Evolutionary conservation across 1,140 invertebrate species (phyloP), one percentile per base, ranked within the genome.

Genomic region (Dufourea novaeangliae): DNA sequence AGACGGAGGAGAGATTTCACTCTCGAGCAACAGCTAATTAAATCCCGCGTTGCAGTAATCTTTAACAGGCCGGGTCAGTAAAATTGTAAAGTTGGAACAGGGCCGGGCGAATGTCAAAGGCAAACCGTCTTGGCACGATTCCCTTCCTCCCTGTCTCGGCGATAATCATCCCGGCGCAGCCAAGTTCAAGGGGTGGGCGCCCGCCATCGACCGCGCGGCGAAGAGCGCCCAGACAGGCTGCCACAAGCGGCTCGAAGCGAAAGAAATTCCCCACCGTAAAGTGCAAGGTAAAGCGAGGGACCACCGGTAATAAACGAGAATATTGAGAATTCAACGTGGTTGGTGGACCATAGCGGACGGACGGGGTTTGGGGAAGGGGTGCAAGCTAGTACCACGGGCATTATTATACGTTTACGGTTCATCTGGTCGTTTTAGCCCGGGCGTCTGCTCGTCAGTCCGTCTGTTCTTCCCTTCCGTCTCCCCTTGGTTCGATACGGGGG

Each of bases 381-480:
- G 34, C 17, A n/a, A 12, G 2, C 50, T n/a, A 6, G 39, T 17
- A 29, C 20, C 37, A 7, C 50, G 56, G 46, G 37, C 44, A 75
- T 75, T 79, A 79, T 82, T 82, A 59, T 59, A 44, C 41, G 39
- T 80, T 83, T 83, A 83, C 39, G 62, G 56, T 34, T 75, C 71
- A 70, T 75, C 59, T 66, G n/a, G 34, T 78, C 76, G 59, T 79
- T 79, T 82, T 41, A 34, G 62, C n/a, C n/a, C 44, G 37, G 34
- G 17, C 59, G 22, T 61, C 34, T 27, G 22, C 54, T 61, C 22
- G 56, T 61, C 32, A n/a, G 17, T 56, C 39, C 34, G 20, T 44
- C 39, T 29, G 20, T 29, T 50, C 50, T 22, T 54, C 17, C 20
- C 14, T n/a, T n/a, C n/a, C n/a, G n/a, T n/a, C n/a, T n/a, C n/a